Evolutionary conservation across 1,140 invertebrate genomes (phyloP).

Genomic region (Drosophila lini): DNA sequence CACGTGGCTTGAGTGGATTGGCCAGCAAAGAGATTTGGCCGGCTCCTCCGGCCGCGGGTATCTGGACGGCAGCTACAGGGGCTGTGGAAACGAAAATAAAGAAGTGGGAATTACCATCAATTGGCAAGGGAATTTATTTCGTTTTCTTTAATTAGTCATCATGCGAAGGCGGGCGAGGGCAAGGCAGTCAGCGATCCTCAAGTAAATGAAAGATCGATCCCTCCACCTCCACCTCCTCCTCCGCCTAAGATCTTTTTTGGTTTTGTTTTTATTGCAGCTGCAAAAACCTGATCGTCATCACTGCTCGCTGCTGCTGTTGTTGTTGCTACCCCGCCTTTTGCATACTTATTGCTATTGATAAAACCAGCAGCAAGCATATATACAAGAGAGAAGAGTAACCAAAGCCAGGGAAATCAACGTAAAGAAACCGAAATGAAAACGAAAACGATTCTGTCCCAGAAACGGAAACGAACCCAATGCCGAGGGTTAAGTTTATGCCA

Average conservation of each 20-base stretch:
- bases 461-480: background rate
- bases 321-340: conserved; percentile 63
- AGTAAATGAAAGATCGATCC: conserved; percentile 6
- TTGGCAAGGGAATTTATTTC: conserved; percentile 2
- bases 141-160: conserved; percentile 40
- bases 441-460: background rate
- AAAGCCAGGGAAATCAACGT: conserved; percentile 5
- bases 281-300: conserved; percentile 77
- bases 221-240: background rate
- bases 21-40: conserved; percentile 53
- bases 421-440: conserved; percentile 13
- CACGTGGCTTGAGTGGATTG: conserved; percentile 46
- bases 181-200: conserved; percentile 17
- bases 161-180: conserved; percentile 3
- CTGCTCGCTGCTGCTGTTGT: conserved; percentile 10
- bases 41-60: conserved; percentile 10
- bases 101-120: conserved; percentile 19
- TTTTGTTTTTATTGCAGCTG: conserved; percentile 52
- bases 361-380: conserved; percentile 36
- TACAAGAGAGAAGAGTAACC: conserved; percentile 6
- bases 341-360: conserved; percentile 53
- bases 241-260: conserved; percentile 10
- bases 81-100: background rate
- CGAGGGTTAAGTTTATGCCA: conserved; percentile 11
- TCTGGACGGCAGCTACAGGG: conserved; percentile 15